These are phyloP conservation scores for Drosophila melanica DNA, from an alignment of 1,140 invertebrate species.

Conservation along the genomic window DNA sequence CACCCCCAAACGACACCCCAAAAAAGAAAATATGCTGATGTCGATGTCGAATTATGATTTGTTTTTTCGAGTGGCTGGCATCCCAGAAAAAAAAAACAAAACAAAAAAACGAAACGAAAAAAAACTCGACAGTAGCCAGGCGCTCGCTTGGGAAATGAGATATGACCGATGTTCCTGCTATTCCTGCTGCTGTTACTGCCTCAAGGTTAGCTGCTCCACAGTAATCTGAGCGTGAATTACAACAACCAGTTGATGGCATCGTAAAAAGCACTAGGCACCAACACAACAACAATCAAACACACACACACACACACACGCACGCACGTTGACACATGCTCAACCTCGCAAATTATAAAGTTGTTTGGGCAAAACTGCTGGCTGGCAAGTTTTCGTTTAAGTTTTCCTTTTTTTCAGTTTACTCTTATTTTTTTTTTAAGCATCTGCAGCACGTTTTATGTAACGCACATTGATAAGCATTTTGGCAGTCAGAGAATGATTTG, in stretches of 20 bases:
- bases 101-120: background rate
- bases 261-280: conserved; percentile 69
- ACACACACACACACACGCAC: conserved; percentile 32
- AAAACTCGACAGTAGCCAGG: background rate
- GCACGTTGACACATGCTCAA: conserved; percentile 55
- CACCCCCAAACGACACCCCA: conserved; percentile 44
- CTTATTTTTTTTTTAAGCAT: conserved; percentile 18
- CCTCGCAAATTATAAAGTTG: conserved; percentile 79
- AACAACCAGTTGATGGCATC: conserved; percentile 68
- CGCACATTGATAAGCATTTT: conserved; percentile 80
- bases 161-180: conserved; percentile 36
- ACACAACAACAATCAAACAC: conserved; percentile 6
- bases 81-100: background rate
- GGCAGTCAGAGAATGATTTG: conserved; percentile 78
- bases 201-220: conserved; percentile 55
- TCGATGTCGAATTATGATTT: conserved; percentile 80
- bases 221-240: conserved; percentile 50
- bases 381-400: conserved; percentile 59
- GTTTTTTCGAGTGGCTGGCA: conserved; percentile 61
- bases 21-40: conserved; percentile 75
- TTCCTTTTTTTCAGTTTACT: conserved; percentile 11
- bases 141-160: conserved; percentile 55
- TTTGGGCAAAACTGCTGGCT: conserved; percentile 74
- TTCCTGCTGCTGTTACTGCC: conserved; percentile 7
- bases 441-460: conserved; percentile 75